Base-by-base conservation (phyloP, 2,888 invertebrate species). In the Pasiphila rectangulata region DNA sequence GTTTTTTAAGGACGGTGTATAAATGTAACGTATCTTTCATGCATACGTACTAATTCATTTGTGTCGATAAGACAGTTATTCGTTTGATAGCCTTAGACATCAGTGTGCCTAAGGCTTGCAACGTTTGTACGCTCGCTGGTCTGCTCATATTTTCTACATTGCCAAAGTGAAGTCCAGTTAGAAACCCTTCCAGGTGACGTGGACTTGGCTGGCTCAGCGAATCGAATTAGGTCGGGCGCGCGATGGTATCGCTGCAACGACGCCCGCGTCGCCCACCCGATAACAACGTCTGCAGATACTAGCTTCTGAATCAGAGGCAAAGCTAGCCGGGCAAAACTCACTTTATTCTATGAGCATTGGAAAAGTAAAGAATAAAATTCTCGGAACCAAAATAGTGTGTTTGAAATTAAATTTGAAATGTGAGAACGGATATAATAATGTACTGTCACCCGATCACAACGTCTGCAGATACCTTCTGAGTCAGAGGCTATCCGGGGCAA, bases 151-250 rank as follows among this genome's bases (percentile, higher is more conserved):
- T 37, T 16, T 7, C 9, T 10, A 5, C 5, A 24, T 37, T 5
- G 3, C 3, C 13, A 34, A 12, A 15, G 5, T 25, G 6, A 4
- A 7, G 36, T 50, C 50, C 17, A 37, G 37, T 13, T 3, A 57
- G 29, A 35, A 20, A 53, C 38, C 37, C 10, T 43, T 54, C 56
- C 46, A 57, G 63, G 61, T 57, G 58, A 60, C 64, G 68, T 57
- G 60, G 56, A 56, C 54, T 64, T 54, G 58, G 57, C 58, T 56
- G 60, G 68, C 72, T 68, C 69, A 65, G 70, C 66, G 71, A 75
- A 81, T 83, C 79, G 79, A 83, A 83, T 85, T 81, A 84, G 80
- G 83, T 79, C 79, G 79, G 77, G 72, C 64, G 66, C 64, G 63
- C 73, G 83, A 84, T 86, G 69, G 59, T 79, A 84, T 85, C 61